Evolutionary conservation across 2,888 invertebrate genomes (phyloP).

Genomic region (Rhorus exstirpatorius): DNA sequence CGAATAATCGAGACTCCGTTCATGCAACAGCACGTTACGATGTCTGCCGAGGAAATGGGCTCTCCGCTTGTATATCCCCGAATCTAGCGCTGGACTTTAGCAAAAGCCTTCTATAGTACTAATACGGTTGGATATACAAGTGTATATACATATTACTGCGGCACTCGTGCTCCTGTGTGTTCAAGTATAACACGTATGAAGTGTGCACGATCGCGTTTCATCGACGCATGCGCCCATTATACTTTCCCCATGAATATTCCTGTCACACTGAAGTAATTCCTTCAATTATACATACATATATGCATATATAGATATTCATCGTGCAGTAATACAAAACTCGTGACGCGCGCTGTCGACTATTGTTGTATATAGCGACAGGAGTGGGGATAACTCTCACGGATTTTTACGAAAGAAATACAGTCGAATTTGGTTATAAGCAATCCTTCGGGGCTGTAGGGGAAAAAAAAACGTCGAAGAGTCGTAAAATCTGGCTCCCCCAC

Average conservation of each 20-base stretch:
- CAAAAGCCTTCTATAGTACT: slow-evolving; percentile 50
- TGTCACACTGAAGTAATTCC: slow-evolving; percentile 47
- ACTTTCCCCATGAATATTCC: slow-evolving; percentile 61
- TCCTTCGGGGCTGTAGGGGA: too few species aligned
- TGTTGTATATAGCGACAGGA: not conserved
- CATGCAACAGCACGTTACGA: slow-evolving; percentile 30
- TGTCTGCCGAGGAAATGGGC: slow-evolving; percentile 55
- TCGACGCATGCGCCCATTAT: slow-evolving; percentile 54
- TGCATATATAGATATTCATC: slow-evolving; percentile 34
- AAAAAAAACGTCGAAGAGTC: too few species aligned
- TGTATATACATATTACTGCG: not conserved
- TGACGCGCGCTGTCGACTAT: slow-evolving; percentile 34
- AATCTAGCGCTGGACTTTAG: slow-evolving; percentile 43
- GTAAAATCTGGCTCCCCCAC: too few species aligned
- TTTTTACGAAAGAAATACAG: slow-evolving; percentile 10
- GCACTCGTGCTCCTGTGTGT: not conserved
- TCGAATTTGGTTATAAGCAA: too few species aligned
- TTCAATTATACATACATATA: slow-evolving; percentile 50
- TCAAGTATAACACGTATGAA: not conserved
- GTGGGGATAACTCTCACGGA: not conserved
- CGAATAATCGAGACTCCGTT: not conserved
- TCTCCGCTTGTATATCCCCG: slow-evolving; percentile 29
- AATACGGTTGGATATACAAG: slow-evolving; percentile 1
- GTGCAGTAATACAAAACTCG: slow-evolving; percentile 38
- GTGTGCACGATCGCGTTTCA: slow-evolving; percentile 4